These are phyloP conservation scores for Gephyroberyx darwinii DNA, from an alignment of 2,797 vertebrate species.

Conservation along the genomic window DNA sequence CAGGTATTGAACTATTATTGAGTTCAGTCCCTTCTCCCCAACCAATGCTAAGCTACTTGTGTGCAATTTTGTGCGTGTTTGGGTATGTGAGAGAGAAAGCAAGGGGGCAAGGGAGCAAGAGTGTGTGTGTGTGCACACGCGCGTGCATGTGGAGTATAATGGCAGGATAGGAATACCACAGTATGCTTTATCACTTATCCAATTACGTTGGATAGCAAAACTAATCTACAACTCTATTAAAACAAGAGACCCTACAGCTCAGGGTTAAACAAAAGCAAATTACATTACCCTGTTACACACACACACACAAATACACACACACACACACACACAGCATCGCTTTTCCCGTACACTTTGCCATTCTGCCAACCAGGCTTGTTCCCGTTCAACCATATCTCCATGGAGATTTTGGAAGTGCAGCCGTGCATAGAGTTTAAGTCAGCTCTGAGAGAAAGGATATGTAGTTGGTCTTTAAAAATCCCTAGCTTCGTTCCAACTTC, in stretches of 20 bases:
- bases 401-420: slow-evolving; percentile 59
- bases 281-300: slow-evolving; percentile 72
- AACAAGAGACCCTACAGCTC: slow-evolving; percentile 79
- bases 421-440: slow-evolving; percentile 48
- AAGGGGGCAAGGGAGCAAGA: background rate
- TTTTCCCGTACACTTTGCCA: slow-evolving; percentile 35
- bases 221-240: slow-evolving; percentile 84
- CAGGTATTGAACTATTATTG: slow-evolving; percentile 31
- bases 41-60: slow-evolving; percentile 7
- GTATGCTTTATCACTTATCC: slow-evolving; percentile 82
- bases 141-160: slow-evolving; percentile 32
- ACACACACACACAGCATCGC: slow-evolving; percentile 9
- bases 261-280: slow-evolving; percentile 84
- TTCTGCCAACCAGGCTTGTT: slow-evolving; percentile 56
- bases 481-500: slow-evolving; percentile 39
- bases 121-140: background rate
- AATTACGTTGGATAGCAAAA: slow-evolving; percentile 81
- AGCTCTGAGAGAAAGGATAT: slow-evolving; percentile 37
- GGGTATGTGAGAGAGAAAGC: background rate
- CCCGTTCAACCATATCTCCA: slow-evolving; percentile 52
- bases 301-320: slow-evolving; percentile 21
- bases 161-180: slow-evolving; percentile 60
- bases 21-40: slow-evolving; percentile 21
- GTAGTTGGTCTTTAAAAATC: slow-evolving; percentile 45
- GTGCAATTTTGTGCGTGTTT: slow-evolving; percentile 1